Percentiles rank a stretch among this genome's conserved stretches.
Conservation (phyloP, 2,113 vertebrate species). For the Grus americana region DNA sequence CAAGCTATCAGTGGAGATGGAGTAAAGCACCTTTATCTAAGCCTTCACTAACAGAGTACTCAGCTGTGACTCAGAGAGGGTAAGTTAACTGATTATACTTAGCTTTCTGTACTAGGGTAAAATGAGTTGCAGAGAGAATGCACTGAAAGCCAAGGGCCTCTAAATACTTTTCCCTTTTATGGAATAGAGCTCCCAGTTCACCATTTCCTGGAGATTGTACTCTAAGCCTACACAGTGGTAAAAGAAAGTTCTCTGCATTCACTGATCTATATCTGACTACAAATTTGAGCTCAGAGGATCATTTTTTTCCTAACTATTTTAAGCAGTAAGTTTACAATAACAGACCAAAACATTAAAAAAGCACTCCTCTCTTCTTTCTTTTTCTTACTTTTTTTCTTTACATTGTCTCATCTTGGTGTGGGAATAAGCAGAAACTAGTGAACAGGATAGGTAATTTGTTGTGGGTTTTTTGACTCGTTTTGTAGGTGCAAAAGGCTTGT, state of each 20-base stretch:
- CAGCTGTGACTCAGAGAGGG: slow-evolving; percentile 43
- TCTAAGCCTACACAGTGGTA: slow-evolving; percentile 68
- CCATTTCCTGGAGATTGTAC: slow-evolving; percentile 76
- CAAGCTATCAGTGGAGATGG: slow-evolving; percentile 10
- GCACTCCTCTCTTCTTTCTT: neutral
- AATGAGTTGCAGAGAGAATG: slow-evolving; percentile 57
- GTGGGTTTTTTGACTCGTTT: neutral
- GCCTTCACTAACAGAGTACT: neutral
- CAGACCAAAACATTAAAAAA: slow-evolving; percentile 51
- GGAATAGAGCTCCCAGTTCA: slow-evolving; percentile 70
- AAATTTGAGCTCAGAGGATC: slow-evolving; percentile 65
- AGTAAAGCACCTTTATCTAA: slow-evolving; percentile 36
- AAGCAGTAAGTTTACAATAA: slow-evolving; percentile 72
- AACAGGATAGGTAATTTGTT: neutral
- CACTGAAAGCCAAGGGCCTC: slow-evolving; percentile 63
- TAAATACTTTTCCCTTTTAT: slow-evolving; percentile 83
- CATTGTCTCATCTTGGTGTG: slow-evolving; percentile 13
- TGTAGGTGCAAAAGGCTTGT: neutral
- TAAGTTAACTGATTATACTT: slow-evolving; percentile 54
- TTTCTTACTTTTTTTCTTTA: neutral
- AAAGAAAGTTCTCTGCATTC: slow-evolving; percentile 66
- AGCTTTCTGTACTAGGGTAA: slow-evolving; percentile 62
- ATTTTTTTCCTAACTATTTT: slow-evolving; percentile 75
- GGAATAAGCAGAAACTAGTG: slow-evolving; percentile 5
- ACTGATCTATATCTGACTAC: slow-evolving; percentile 62